Evolutionary conservation across 2,113 vertebrate species (phyloP).

Genomic region (Phrynosoma blainvillii): DNA sequence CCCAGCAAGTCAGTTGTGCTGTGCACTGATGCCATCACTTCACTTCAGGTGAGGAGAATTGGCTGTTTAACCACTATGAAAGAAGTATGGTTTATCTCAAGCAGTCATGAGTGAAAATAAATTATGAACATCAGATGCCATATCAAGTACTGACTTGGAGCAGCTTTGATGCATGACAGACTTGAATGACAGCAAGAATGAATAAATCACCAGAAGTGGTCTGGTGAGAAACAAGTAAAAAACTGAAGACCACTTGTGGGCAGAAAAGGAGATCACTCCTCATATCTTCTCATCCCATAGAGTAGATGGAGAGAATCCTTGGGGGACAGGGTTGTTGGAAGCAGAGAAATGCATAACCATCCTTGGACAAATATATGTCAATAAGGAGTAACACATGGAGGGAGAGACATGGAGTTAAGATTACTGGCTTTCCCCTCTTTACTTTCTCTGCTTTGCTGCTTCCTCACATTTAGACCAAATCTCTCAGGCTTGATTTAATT

Average conservation of each 20-base stretch:
- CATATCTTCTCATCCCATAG: too few relatives aligned
- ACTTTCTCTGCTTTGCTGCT: too few relatives aligned
- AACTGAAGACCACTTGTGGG: neutral
- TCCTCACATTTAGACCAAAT: too few relatives aligned
- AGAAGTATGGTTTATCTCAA: neutral
- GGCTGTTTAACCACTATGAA: neutral
- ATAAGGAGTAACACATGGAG: too few relatives aligned
- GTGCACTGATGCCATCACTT: neutral
- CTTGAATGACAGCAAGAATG: neutral
- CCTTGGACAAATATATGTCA: too few relatives aligned
- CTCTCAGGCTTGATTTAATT: too few relatives aligned
- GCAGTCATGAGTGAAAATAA: neutral
- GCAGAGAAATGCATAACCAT: too few relatives aligned
- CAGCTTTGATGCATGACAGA: neutral
- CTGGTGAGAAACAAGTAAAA: neutral
- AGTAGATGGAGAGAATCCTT: too few relatives aligned
- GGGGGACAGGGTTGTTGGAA: too few relatives aligned
- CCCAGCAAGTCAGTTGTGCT: neutral
- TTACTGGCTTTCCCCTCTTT: too few relatives aligned
- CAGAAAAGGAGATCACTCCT: neutral
- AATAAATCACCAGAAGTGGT: too few relatives aligned
- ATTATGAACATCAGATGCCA: neutral
- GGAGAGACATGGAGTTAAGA: too few relatives aligned
- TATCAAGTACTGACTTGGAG: neutral
- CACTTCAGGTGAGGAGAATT: neutral